phyloP scores from a whole-genome alignment of 2,113 vertebrate genomes.

The Tichodroma muraria region DNA sequence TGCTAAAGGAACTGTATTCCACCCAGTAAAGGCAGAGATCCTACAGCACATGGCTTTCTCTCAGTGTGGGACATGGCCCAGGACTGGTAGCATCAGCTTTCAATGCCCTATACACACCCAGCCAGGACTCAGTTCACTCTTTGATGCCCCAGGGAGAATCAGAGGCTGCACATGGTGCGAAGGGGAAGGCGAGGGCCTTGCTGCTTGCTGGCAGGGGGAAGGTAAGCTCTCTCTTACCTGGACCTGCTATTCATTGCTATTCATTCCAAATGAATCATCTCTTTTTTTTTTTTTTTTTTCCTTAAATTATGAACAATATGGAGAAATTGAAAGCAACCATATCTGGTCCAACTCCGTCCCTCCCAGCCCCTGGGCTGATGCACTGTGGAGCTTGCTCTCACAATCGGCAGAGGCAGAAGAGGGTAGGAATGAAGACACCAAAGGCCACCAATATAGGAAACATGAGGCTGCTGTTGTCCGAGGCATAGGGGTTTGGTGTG shows the following conservation, averaged over 20 bases:
- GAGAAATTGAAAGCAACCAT: conserved; percentile 65
- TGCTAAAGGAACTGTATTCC: not conserved
- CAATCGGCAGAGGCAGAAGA: conserved; percentile 98
- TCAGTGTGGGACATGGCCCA: not conserved
- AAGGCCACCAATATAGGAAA: conserved; percentile 98
- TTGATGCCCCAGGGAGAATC: conserved; percentile 34
- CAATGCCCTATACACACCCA: not conserved
- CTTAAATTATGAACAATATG: conserved; percentile 68
- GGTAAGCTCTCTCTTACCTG: conserved; percentile 26
- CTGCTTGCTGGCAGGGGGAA: conserved; percentile 36
- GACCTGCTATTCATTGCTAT: conserved; percentile 54
- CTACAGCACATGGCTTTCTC: conserved; percentile 34
- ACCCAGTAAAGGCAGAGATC: conserved; percentile 20
- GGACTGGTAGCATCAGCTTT: conserved; percentile 10
- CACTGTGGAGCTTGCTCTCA: conserved; percentile 69
- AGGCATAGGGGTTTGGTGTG: conserved; percentile 95
- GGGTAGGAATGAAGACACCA: conserved; percentile 97
- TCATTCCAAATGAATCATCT: conserved; percentile 48
- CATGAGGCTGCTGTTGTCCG: conserved; percentile 99
- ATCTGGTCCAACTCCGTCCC: conserved; percentile 60
- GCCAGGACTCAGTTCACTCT: conserved; percentile 35
- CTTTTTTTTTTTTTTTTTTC: not conserved
- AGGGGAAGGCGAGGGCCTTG: conserved; percentile 28
- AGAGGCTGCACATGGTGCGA: conserved; percentile 21
- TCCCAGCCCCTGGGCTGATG: conserved; percentile 49